Conservation (phyloP, 2,888 invertebrate species). For the Anticlea derivata region DNA sequence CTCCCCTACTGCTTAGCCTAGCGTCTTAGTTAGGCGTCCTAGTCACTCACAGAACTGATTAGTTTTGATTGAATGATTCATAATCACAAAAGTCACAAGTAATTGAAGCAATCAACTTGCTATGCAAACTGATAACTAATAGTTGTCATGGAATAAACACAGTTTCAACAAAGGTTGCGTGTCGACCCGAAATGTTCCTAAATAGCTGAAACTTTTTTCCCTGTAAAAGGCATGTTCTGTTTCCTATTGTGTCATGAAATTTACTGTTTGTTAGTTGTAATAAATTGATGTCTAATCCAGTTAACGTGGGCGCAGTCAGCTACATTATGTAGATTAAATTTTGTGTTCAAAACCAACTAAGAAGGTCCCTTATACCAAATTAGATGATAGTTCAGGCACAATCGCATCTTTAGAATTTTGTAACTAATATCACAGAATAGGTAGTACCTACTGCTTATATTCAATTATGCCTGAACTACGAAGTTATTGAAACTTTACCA, state of each 20-base stretch:
- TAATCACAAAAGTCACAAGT: constrained; percentile 42
- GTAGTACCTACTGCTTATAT: no score
- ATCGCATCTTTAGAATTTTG: no score
- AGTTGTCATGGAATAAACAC: constrained; percentile 8
- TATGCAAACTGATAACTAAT: constrained; percentile 47
- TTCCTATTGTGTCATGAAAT: constrained; percentile 13
- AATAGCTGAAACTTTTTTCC: constrained; percentile 13
- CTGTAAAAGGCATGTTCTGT: constrained; percentile 5
- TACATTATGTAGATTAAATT: no score
- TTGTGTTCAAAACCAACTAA: no score
- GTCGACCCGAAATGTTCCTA: constrained; percentile 35
- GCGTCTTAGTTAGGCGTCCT: no score
- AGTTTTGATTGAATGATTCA: constrained; percentile 39
- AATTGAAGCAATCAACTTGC: constrained; percentile 51
- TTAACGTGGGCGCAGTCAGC: background rate
- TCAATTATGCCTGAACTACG: no score
- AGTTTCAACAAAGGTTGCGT: constrained; percentile 40
- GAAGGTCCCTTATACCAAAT: no score
- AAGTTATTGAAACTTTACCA: no score
- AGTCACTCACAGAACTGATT: background rate
- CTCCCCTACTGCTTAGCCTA: no score
- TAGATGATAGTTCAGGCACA: no score
- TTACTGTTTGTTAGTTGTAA: constrained; percentile 5
- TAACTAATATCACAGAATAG: no score
- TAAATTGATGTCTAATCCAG: constrained; percentile 17